phyloP scores from a whole-genome alignment of 2,113 vertebrate species.

The Tricholaema leucomelas region DNA sequence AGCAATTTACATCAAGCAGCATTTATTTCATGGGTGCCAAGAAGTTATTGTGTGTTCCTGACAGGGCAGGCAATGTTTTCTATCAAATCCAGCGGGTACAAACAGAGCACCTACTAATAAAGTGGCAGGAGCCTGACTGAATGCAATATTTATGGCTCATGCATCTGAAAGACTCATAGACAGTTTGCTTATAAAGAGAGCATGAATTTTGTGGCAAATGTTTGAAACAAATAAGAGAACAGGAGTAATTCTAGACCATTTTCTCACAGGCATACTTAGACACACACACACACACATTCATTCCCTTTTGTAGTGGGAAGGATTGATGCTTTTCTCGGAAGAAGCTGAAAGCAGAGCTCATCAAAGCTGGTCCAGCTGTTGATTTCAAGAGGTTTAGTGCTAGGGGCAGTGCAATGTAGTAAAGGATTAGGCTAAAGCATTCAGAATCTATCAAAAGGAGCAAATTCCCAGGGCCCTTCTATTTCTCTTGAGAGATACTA shows the following conservation, averaged over 20 bases:
- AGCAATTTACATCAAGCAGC: constrained; percentile 74
- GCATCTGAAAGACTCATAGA: neutral
- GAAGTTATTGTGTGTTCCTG: constrained; percentile 56
- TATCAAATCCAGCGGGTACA: constrained; percentile 43
- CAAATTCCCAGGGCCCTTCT: neutral
- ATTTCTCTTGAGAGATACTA: neutral
- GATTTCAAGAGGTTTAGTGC: neutral
- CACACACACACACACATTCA: neutral
- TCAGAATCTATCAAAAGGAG: neutral
- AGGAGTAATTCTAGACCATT: neutral
- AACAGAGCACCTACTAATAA: constrained; percentile 63
- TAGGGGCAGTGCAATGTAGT: neutral
- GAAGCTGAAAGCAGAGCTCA: neutral
- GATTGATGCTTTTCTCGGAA: neutral
- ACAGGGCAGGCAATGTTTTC: constrained; percentile 66
- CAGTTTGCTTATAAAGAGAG: neutral
- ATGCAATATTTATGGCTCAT: constrained; percentile 64
- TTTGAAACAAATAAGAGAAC: neutral
- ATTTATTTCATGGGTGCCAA: constrained; percentile 67
- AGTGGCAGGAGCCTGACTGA: constrained; percentile 25
- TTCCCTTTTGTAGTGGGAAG: neutral
- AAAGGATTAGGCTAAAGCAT: neutral
- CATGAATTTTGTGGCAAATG: neutral
- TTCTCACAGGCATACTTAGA: neutral
- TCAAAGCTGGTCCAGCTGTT: neutral